A percentile compares a stretch with the other conserved stretches of the same genome.
These are phyloP conservation scores for Drosophila anomalata DNA, from an alignment of 2,888 invertebrate species.

Conservation along the genomic window DNA sequence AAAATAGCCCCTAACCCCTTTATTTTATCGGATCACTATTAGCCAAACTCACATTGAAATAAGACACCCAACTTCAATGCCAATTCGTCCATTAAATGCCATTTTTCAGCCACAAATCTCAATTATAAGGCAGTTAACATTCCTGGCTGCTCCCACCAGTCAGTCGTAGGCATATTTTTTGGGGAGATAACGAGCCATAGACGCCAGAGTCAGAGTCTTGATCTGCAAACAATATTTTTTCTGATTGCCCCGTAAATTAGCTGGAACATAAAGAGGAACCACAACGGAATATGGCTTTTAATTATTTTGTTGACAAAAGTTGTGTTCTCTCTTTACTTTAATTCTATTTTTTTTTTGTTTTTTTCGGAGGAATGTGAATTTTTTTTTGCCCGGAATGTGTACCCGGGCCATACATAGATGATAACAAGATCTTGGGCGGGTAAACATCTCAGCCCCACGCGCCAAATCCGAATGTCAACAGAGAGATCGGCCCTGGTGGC, in stretches of 20 bases:
- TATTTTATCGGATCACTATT: no score
- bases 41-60: not conserved
- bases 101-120: not conserved
- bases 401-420: conserved; percentile 17
- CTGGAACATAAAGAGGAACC: conserved; percentile 29
- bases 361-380: conserved; percentile 64
- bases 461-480: conserved; percentile 72
- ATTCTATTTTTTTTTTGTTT: conserved; percentile 42
- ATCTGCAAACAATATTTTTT: conserved; percentile 32
- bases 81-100: conserved; percentile 5
- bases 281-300: conserved; percentile 56
- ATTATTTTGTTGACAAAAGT: conserved; percentile 73
- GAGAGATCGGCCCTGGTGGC: conserved; percentile 28
- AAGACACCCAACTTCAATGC: not conserved
- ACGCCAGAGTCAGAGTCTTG: conserved; percentile 31
- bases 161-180: conserved; percentile 38
- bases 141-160: conserved; percentile 17
- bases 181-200: conserved; percentile 24
- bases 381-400: conserved; percentile 48
- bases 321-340: conserved; percentile 52
- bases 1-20: no score
- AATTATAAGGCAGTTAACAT: conserved; percentile 8
- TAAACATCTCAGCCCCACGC: conserved; percentile 51
- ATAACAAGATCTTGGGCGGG: conserved; percentile 39
- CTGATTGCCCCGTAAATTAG: conserved; percentile 37